Percentiles rank a stretch among this genome's conserved stretches.
These are phyloP conservation scores for Pogoniulus pusillus DNA, from an alignment of 2,797 vertebrate species.

Conservation along the genomic window DNA sequence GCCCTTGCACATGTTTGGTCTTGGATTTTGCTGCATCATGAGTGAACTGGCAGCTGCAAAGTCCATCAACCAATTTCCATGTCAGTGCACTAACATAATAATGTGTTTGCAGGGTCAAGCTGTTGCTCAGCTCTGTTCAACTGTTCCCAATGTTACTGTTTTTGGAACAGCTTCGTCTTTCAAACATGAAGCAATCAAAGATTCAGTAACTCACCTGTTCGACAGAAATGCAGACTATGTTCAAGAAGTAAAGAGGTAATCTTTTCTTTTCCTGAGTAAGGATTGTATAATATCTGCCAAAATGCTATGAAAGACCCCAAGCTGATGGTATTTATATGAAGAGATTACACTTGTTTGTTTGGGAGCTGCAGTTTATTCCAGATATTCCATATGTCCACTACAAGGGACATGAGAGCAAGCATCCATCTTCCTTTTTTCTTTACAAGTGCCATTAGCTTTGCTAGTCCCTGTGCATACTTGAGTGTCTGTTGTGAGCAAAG, in stretches of 20 bases:
- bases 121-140: slow-evolving; percentile 96
- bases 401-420: background rate
- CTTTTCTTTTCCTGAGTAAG: background rate
- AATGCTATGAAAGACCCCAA: background rate
- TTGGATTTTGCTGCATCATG: slow-evolving; percentile 5
- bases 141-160: slow-evolving; percentile 89
- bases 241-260: slow-evolving; percentile 97
- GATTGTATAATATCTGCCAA: background rate
- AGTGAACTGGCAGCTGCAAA: background rate
- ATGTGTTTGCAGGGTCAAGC: slow-evolving; percentile 91
- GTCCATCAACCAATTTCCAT: background rate
- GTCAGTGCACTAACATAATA: slow-evolving; percentile 9
- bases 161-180: slow-evolving; percentile 95
- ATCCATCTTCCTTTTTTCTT: background rate
- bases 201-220: slow-evolving; percentile 93
- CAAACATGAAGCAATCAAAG: slow-evolving; percentile 96
- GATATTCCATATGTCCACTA: background rate
- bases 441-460: background rate
- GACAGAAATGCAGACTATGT: slow-evolving; percentile 95
- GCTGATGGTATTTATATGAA: background rate
- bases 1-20: background rate
- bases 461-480: background rate
- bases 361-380: background rate
- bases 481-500: background rate
- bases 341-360: background rate